These are phyloP conservation scores for Chlorops oryzae DNA, from an alignment of 1,140 invertebrate species.

Conservation along the genomic window DNA sequence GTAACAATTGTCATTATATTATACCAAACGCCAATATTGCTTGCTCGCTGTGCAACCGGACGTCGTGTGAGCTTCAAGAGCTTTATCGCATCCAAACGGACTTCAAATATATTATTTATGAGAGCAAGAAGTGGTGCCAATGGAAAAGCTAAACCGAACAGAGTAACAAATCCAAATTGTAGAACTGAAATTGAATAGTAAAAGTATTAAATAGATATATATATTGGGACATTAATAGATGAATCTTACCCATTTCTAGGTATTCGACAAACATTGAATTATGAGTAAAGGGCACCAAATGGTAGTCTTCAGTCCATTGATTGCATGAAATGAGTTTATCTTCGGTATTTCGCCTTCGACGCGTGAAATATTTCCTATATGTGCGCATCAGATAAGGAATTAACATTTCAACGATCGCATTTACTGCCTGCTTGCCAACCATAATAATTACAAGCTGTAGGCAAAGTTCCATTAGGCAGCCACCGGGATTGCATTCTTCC, in stretches of 20 bases:
- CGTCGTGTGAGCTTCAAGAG: slow-evolving; percentile 68
- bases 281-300: slow-evolving; percentile 59
- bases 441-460: slow-evolving; percentile 80
- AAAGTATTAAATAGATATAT: background rate
- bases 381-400: slow-evolving; percentile 56
- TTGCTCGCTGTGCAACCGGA: slow-evolving; percentile 67
- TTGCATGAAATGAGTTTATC: slow-evolving; percentile 48
- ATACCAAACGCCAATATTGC: slow-evolving; percentile 75
- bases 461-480: slow-evolving; percentile 76
- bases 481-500: slow-evolving; percentile 67
- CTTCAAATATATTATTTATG: slow-evolving; percentile 77
- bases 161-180: slow-evolving; percentile 82
- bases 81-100: slow-evolving; percentile 76
- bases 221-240: slow-evolving; percentile 7
- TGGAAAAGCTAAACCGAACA: slow-evolving; percentile 81
- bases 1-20: slow-evolving; percentile 63
- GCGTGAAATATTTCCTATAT: slow-evolving; percentile 23
- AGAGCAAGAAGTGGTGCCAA: slow-evolving; percentile 75
- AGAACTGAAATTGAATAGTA: slow-evolving; percentile 54
- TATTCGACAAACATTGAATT: slow-evolving; percentile 76
- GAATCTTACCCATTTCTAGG: slow-evolving; percentile 74
- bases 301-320: slow-evolving; percentile 75
- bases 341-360: slow-evolving; percentile 23
- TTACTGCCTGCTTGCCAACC: slow-evolving; percentile 79
- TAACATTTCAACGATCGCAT: slow-evolving; percentile 69